Conservation (phyloP, 1,140 invertebrate species). For the Neodiprion pinetum region DNA sequence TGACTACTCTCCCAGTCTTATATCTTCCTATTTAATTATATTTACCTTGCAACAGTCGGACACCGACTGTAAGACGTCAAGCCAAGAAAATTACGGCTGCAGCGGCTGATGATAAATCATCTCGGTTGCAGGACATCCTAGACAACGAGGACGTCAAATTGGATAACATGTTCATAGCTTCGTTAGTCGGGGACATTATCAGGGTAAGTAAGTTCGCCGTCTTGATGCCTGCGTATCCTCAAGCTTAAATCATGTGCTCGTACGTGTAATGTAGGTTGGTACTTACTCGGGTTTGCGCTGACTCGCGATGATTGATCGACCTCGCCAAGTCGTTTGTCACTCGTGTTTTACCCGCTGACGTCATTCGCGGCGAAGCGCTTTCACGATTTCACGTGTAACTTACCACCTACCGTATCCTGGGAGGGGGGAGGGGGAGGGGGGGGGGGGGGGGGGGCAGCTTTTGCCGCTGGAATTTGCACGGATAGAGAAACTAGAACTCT, state of each 20-base stretch:
- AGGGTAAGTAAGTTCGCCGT: constrained; percentile 67
- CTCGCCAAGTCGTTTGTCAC: constrained; percentile 4
- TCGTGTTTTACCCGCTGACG: not conserved
- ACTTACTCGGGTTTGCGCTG: too few species aligned
- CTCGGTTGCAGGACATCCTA: constrained; percentile 79
- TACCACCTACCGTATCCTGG: too few species aligned
- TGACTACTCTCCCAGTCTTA: constrained; percentile 42
- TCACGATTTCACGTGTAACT: not conserved
- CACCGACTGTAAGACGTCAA: too few species aligned
- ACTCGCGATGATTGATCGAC: constrained; percentile 1
- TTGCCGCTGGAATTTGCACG: too few species aligned
- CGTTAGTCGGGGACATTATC: constrained; percentile 86
- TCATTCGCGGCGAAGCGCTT: not conserved
- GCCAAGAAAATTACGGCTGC: not conserved
- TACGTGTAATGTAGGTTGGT: too few species aligned
- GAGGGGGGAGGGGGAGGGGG: too few species aligned
- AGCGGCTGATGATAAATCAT: constrained; percentile 16
- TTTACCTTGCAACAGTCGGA: too few species aligned
- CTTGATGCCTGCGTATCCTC: not conserved
- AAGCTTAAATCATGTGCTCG: not conserved
- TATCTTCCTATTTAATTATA: not conserved
- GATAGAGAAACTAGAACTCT: too few species aligned
- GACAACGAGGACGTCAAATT: constrained; percentile 90
- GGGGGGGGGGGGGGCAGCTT: too few species aligned
- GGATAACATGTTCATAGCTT: constrained; percentile 92